Percentiles rank a stretch among this genome's conserved stretches.
These are phyloP conservation scores for Sitta europaea DNA, from an alignment of 2,113 vertebrate species.

Conservation along the genomic window DNA sequence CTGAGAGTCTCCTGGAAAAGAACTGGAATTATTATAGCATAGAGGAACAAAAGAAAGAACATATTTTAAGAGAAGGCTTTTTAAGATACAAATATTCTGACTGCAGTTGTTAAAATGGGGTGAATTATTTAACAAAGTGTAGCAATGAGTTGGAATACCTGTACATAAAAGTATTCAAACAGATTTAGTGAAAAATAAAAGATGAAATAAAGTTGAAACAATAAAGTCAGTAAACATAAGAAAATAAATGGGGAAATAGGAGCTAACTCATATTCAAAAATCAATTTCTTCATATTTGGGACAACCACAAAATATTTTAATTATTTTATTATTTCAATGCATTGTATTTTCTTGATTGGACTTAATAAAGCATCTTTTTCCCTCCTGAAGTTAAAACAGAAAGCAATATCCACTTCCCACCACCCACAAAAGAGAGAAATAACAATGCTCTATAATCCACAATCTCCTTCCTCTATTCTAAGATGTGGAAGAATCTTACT, in stretches of 20 bases:
- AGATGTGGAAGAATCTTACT: not conserved
- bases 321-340: not conserved
- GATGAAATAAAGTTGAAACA: not conserved
- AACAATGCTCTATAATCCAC: slow-evolving; percentile 29
- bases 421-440: not conserved
- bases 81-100: not conserved
- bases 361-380: not conserved
- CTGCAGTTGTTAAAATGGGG: not conserved
- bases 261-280: not conserved
- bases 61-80: not conserved
- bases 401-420: not conserved
- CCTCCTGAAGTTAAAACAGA: not conserved
- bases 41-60: not conserved
- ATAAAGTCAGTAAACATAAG: not conserved
- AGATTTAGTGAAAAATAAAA: not conserved
- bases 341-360: not conserved
- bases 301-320: not conserved
- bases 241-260: not conserved
- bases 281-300: not conserved
- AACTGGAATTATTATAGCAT: not conserved
- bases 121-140: not conserved
- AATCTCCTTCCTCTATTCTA: slow-evolving; percentile 22
- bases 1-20: not conserved
- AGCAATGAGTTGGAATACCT: not conserved
- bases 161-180: not conserved